Conservation (phyloP, 2,797 vertebrate genomes). For the Ctenochaetus hawaiiensis region DNA sequence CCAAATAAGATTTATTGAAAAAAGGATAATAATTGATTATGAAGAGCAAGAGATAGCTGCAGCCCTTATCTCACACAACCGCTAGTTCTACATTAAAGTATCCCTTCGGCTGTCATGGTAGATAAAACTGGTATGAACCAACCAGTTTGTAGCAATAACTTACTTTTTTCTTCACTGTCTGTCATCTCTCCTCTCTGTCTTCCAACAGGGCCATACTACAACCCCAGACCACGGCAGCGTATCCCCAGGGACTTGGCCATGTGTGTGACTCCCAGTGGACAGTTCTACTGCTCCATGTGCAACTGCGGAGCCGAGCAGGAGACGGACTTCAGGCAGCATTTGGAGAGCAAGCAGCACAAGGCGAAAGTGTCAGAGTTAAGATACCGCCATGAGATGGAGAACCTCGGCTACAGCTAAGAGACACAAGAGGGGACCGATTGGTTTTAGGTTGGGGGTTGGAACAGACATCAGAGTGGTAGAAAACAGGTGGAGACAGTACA, state of each 20-base stretch:
- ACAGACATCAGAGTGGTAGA: not conserved
- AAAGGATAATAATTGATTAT: not conserved
- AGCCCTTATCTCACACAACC: not conserved
- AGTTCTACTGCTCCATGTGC: constrained; percentile 99
- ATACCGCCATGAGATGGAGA: constrained; percentile 98
- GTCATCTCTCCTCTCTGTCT: not conserved
- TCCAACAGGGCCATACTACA: constrained; percentile 94
- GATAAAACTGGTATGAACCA: constrained; percentile 12
- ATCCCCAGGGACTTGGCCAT: constrained; percentile 98
- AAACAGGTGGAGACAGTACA: constrained; percentile 8
- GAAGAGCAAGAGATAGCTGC: not conserved
- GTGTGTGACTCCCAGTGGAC: constrained; percentile 98
- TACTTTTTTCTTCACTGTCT: not conserved
- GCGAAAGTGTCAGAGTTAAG: constrained; percentile 97
- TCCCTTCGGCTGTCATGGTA: not conserved
- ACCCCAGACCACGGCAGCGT: constrained; percentile 94
- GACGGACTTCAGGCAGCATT: constrained; percentile 94
- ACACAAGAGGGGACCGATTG: not conserved
- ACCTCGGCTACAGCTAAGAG: constrained; percentile 93
- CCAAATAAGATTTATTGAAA: not conserved
- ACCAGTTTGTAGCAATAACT: not conserved
- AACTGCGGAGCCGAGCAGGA: constrained; percentile 96
- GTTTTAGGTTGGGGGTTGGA: not conserved
- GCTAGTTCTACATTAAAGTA: not conserved
- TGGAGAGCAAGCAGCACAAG: constrained; percentile 99